phyloP scores from a whole-genome alignment of 1,140 invertebrate genomes.

The Laodelphax striatellus region DNA sequence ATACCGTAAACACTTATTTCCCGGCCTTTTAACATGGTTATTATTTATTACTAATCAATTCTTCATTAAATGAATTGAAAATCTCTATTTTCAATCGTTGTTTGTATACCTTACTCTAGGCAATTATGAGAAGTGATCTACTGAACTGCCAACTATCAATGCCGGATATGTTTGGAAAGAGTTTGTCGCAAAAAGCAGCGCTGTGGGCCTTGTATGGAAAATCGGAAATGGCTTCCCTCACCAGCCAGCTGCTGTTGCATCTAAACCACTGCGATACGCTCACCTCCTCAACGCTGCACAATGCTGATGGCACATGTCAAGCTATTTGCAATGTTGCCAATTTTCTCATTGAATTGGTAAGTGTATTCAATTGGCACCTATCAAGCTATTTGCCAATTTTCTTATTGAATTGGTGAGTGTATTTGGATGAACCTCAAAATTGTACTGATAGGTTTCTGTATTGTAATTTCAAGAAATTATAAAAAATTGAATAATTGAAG shows the following conservation, averaged over 20 bases:
- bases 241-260: conserved; percentile 63
- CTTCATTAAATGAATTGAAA: too few species aligned
- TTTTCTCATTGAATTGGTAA: conserved; percentile 42
- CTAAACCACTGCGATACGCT: conserved; percentile 49
- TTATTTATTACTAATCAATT: too few species aligned
- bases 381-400: conserved; percentile 50
- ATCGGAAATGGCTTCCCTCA: conserved; percentile 64
- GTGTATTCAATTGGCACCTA: conserved; percentile 48
- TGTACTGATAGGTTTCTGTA: too few species aligned
- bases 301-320: conserved; percentile 55
- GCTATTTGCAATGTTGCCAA: conserved; percentile 57
- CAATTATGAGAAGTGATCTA: conserved; percentile 70
- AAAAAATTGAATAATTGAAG: too few species aligned
- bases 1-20: too few species aligned
- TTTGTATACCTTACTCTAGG: conserved; percentile 43
- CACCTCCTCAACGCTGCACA: conserved; percentile 40
- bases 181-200: conserved; percentile 64
- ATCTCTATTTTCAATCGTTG: too few species aligned
- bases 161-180: conserved; percentile 64
- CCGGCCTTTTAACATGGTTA: too few species aligned
- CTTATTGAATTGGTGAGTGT: conserved; percentile 40
- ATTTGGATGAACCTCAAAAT: too few species aligned
- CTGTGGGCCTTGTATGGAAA: conserved; percentile 81
- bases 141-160: conserved; percentile 76
- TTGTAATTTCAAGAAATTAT: too few species aligned